Conservation (phyloP, 2,797 vertebrate genomes). For the Hemitrygon akajei region DNA sequence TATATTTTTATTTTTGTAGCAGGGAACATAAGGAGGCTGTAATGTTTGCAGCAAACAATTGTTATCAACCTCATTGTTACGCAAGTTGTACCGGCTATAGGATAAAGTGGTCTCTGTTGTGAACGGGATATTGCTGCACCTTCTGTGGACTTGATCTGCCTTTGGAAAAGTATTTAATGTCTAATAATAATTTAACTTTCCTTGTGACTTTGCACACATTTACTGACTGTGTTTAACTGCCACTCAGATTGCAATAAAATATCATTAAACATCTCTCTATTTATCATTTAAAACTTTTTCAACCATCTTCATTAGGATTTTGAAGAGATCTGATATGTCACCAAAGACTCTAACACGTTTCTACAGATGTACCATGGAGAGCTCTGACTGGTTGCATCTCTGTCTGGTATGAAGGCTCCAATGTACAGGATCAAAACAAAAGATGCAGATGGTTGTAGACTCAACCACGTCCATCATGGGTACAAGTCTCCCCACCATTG, state of each 20-base stretch:
- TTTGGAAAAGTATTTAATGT: background rate
- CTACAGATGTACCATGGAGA: too few species aligned
- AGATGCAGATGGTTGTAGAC: too few species aligned
- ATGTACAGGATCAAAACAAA: too few species aligned
- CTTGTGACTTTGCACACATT: background rate
- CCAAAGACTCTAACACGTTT: too few species aligned
- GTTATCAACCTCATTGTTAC: background rate
- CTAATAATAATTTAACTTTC: background rate
- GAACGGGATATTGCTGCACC: background rate
- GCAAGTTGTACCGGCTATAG: background rate
- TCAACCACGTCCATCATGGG: too few species aligned
- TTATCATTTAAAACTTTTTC: background rate
- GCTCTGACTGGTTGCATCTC: too few species aligned
- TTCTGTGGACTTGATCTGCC: background rate
- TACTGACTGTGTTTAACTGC: background rate
- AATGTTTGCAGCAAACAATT: background rate
- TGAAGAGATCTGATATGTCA: too few species aligned
- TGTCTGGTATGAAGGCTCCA: too few species aligned
- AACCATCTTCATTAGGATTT: background rate
- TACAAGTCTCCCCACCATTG: too few species aligned
- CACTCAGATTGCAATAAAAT: background rate
- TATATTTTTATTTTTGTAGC: background rate
- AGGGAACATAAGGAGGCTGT: background rate
- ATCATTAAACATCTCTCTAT: background rate
- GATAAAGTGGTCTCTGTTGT: background rate